Conservation (phyloP, 2,888 invertebrate species). For the Hydraecia micacea region DNA sequence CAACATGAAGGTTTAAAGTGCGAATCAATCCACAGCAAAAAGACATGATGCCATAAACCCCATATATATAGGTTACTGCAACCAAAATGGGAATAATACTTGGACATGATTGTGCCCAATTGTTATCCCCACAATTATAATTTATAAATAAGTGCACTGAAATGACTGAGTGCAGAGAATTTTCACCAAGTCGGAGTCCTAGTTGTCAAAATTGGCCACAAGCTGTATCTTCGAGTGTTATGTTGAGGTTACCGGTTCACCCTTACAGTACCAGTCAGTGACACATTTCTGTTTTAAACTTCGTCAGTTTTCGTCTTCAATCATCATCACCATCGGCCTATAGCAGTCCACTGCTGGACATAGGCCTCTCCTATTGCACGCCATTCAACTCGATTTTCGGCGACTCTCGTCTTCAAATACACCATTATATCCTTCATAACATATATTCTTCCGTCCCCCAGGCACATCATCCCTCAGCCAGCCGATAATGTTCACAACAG, state of each 20-base stretch:
- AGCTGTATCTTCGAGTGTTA: neutral
- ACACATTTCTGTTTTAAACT: neutral
- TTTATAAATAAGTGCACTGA: no score
- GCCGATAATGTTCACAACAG: slow-evolving; percentile 93
- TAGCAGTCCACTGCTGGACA: no score
- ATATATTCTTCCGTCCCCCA: slow-evolving; percentile 65
- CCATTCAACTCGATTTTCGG: no score
- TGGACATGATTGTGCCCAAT: neutral
- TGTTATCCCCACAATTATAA: no score
- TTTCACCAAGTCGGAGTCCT: neutral
- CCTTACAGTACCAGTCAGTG: no score
- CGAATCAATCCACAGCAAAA: no score
- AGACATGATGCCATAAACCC: neutral
- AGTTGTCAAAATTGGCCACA: neutral
- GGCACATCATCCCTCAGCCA: slow-evolving; percentile 94
- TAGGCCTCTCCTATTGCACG: no score
- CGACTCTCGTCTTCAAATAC: neutral
- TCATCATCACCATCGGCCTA: no score
- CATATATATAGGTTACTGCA: neutral
- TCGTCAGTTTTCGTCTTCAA: neutral
- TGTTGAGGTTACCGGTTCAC: no score
- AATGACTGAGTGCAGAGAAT: neutral
- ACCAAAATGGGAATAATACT: neutral
- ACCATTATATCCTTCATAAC: neutral
- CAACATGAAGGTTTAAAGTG: neutral